Conservation (phyloP, 2,888 invertebrate genomes). For the Lasioglossum morio region DNA sequence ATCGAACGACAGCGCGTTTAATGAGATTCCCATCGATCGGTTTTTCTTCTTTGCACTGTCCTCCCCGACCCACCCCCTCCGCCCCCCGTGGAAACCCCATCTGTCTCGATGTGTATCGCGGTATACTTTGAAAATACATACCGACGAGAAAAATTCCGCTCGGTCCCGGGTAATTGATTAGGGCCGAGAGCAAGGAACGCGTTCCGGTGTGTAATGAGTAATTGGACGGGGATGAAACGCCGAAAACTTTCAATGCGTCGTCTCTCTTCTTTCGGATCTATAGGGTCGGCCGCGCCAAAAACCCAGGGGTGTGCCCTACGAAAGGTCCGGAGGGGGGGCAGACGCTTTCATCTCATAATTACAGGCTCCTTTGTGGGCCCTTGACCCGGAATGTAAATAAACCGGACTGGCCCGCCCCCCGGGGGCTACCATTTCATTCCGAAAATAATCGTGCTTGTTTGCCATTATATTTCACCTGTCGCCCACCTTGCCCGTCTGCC, state of each 20-base stretch:
- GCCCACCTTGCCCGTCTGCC: neutral
- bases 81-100: neutral
- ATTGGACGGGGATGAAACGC: constrained; percentile 68
- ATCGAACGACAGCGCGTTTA: constrained; percentile 20
- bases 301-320: constrained; percentile 45
- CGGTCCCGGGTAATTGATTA: constrained; percentile 65
- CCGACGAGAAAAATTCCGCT: constrained; percentile 14
- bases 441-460: constrained; percentile 60
- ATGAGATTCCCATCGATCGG: constrained; percentile 47
- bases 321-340: constrained; percentile 43
- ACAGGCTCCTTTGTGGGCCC: constrained; percentile 66
- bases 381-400: constrained; percentile 68
- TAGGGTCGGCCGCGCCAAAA: neutral
- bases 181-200: constrained; percentile 42
- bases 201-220: constrained; percentile 63
- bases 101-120: neutral
- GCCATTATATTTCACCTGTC: constrained; percentile 43
- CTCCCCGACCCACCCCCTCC: neutral
- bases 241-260: constrained; percentile 55
- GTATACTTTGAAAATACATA: constrained; percentile 44
- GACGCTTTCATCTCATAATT: constrained; percentile 76
- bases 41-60: constrained; percentile 4
- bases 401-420: constrained; percentile 25
- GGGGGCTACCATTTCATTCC: constrained; percentile 52
- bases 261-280: constrained; percentile 57